A percentile compares a stretch with the other conserved stretches of the same genome.
Evolutionary conservation across 2,113 vertebrate genomes (phyloP).

Genomic region (Lasiurus borealis): DNA sequence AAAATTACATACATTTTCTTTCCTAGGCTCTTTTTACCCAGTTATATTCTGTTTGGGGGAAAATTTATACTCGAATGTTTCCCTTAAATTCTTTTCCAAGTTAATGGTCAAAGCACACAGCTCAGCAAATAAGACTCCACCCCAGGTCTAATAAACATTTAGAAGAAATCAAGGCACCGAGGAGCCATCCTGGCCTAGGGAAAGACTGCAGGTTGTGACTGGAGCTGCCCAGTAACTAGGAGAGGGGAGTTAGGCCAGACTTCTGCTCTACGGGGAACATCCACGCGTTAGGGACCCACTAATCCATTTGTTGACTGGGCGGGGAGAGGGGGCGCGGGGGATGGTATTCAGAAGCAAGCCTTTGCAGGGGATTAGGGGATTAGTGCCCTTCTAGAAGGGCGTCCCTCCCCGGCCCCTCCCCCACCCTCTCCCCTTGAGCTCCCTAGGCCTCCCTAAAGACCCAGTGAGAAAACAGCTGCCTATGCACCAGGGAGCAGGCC

Average conservation of each 20-base stretch:
- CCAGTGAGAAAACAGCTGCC: background rate
- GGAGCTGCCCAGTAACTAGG: rapidly evolving
- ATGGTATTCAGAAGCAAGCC: background rate
- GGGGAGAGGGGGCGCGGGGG: too few relatives aligned
- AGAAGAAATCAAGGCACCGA: background rate
- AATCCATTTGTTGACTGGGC: background rate
- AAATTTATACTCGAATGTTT: background rate
- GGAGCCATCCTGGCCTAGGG: background rate
- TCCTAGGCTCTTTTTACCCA: background rate
- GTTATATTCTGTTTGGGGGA: background rate
- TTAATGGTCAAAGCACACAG: background rate
- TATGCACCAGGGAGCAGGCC: background rate
- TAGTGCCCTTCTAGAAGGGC: too few relatives aligned
- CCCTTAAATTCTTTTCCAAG: background rate
- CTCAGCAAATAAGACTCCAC: background rate
- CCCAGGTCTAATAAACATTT: background rate
- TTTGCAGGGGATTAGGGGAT: background rate
- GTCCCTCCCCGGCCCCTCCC: too few relatives aligned
- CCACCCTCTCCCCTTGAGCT: too few relatives aligned
- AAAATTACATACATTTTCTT: background rate
- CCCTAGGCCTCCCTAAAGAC: too few relatives aligned
- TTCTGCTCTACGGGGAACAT: background rate
- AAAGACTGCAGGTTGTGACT: background rate
- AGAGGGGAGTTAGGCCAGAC: background rate
- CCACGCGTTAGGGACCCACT: background rate